Conservation (phyloP, 2,797 vertebrate species). For the Clarias fuscus region DNA sequence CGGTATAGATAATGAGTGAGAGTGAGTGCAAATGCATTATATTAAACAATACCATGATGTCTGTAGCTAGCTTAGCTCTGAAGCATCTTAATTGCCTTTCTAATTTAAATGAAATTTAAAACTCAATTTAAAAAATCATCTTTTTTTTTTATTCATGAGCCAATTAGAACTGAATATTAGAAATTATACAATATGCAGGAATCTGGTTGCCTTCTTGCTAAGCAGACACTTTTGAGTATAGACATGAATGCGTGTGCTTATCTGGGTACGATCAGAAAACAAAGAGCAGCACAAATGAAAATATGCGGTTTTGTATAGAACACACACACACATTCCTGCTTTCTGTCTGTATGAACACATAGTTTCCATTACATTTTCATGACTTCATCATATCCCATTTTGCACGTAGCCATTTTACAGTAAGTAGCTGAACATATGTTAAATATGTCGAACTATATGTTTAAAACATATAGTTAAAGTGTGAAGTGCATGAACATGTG, state of each 20-base stretch:
- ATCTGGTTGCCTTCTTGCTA: too few relatives aligned
- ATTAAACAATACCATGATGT: not conserved
- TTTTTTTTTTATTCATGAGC: not conserved
- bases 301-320: not conserved
- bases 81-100: too few relatives aligned
- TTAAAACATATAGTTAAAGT: not conserved
- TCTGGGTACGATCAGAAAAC: not conserved
- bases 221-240: too few relatives aligned
- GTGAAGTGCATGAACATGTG: not conserved
- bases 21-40: not conserved
- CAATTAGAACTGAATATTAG: not conserved
- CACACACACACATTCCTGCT: not conserved
- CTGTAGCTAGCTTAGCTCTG: not conserved
- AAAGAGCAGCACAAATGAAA: not conserved
- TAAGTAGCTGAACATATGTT: not conserved
- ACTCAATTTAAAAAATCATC: too few relatives aligned
- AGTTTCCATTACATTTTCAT: not conserved
- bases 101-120: too few relatives aligned
- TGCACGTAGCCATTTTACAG: not conserved
- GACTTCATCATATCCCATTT: not conserved
- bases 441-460: too few relatives aligned
- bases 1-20: too few relatives aligned
- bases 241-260: not conserved
- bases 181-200: too few relatives aligned
- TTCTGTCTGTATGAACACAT: not conserved